Conservation (phyloP, 2,797 vertebrate genomes). For the Rousettus madagascariensis region DNA sequence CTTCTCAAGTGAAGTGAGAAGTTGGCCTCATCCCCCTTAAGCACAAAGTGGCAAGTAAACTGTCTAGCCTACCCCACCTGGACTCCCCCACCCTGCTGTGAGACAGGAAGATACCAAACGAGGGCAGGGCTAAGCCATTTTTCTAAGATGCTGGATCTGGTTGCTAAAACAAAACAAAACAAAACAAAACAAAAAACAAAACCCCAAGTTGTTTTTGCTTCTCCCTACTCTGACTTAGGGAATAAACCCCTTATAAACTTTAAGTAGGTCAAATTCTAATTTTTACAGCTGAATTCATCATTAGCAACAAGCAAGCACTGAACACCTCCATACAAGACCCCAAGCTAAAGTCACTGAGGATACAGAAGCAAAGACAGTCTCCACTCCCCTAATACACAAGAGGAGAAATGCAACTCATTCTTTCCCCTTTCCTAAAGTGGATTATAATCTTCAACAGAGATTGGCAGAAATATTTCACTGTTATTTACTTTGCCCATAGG, state of each 20-base stretch:
- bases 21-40: not conserved
- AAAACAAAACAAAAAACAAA: not conserved
- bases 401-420: not conserved
- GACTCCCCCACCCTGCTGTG: too few relatives aligned
- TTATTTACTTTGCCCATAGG: not conserved
- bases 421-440: not conserved
- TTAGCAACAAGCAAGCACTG: not conserved
- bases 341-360: not conserved
- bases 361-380: not conserved
- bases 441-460: not conserved
- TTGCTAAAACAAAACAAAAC: not conserved
- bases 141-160: not conserved
- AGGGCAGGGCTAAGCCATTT: not conserved
- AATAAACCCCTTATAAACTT: not conserved
- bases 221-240: not conserved
- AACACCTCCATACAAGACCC: not conserved
- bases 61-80: not conserved
- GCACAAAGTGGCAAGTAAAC: not conserved
- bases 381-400: not conserved
- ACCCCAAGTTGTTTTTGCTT: not conserved
- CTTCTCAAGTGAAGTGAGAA: not conserved
- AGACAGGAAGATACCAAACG: not conserved
- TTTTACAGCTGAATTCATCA: not conserved
- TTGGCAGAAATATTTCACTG: not conserved
- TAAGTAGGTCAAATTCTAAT: not conserved